Evolutionary conservation across 2,113 vertebrate genomes (phyloP).

Genomic region (Rhinopomastus cyanomelas): DNA sequence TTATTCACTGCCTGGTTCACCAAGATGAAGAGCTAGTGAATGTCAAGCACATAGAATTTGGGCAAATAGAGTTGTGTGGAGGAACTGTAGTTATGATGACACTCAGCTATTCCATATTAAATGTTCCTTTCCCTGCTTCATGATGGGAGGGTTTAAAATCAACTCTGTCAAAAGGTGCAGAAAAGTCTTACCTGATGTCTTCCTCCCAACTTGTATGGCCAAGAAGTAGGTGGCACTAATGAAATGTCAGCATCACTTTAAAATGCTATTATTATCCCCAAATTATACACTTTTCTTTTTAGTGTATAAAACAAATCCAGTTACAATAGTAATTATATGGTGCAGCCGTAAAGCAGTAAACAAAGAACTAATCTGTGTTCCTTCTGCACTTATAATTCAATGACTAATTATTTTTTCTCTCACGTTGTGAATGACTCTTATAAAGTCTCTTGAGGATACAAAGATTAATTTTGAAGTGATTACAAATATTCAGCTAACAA

Average conservation of each 20-base stretch:
- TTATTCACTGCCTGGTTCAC: neutral
- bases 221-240: neutral
- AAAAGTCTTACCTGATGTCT: neutral
- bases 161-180: neutral
- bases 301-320: conserved; percentile 78
- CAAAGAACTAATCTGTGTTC: conserved; percentile 81
- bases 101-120: neutral
- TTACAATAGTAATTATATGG: conserved; percentile 79
- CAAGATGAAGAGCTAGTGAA: neutral
- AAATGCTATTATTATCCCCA: conserved; percentile 61
- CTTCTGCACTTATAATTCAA: conserved; percentile 79
- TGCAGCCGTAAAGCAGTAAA: conserved; percentile 79
- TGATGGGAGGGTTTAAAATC: neutral
- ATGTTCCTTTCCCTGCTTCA: neutral
- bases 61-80: neutral
- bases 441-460: conserved; percentile 76
- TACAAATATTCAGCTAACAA: conserved; percentile 71
- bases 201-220: neutral
- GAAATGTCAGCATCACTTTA: conserved; percentile 48
- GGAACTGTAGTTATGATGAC: neutral
- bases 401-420: conserved; percentile 86
- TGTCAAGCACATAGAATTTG: neutral
- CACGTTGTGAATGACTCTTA: conserved; percentile 74
- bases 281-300: conserved; percentile 74
- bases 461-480: conserved; percentile 79